Evolutionary conservation across 2,113 vertebrate genomes (phyloP).

Genomic region (Heloderma charlesbogerti): DNA sequence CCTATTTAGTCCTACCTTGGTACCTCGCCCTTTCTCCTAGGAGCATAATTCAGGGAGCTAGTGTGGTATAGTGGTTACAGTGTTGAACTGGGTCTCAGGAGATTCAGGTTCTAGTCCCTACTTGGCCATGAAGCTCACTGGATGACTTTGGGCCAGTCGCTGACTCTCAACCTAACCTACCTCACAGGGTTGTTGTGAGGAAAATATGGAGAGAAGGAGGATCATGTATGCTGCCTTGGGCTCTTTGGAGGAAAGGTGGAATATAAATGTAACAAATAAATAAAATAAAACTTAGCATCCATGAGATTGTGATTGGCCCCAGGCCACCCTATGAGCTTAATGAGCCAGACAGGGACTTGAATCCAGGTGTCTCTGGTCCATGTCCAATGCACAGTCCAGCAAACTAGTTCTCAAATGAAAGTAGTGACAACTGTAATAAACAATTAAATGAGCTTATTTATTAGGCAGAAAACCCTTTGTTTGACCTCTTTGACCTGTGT

Average conservation of each 20-base stretch:
- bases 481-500: not conserved
- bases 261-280: too few species aligned
- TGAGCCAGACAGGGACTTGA: not conserved
- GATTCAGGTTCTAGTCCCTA: too few species aligned
- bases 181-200: too few species aligned
- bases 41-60: not conserved
- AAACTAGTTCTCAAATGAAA: not conserved
- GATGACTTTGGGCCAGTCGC: too few species aligned
- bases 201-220: too few species aligned
- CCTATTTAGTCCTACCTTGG: not conserved
- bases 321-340: not conserved
- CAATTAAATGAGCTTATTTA: not conserved
- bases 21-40: not conserved
- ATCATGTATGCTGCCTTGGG: too few species aligned
- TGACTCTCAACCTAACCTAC: too few species aligned
- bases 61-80: too few species aligned
- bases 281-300: not conserved
- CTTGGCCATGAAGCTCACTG: too few species aligned
- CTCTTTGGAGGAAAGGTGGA: too few species aligned
- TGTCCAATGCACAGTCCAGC: accelerated
- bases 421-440: not conserved
- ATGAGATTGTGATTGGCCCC: not conserved
- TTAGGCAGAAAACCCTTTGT: not conserved
- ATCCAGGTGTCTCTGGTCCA: not conserved
- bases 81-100: too few species aligned